A percentile compares a stretch with the other conserved stretches of the same genome.
phyloP scores from a whole-genome alignment of 1,140 invertebrate species.

The Agrypnia vestita region DNA sequence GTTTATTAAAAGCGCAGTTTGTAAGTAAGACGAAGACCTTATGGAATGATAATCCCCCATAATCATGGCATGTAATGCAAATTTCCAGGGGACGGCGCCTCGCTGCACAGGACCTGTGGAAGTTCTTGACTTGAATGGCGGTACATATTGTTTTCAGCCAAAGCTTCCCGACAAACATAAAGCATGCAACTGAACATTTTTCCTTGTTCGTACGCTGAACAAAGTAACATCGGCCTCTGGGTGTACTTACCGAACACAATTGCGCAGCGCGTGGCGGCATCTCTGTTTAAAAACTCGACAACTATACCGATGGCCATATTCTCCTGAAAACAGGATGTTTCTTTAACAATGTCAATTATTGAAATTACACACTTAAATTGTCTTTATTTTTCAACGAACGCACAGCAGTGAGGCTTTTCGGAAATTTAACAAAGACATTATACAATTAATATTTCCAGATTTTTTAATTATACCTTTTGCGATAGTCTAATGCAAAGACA shows the following conservation, averaged over 20 bases:
- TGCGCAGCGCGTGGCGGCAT: slow-evolving; percentile 48
- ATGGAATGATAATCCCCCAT: slow-evolving; percentile 9
- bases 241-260: slow-evolving; percentile 30
- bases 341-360: too few species aligned
- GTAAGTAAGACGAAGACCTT: neutral
- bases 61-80: slow-evolving; percentile 18
- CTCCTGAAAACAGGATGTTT: neutral
- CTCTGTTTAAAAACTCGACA: slow-evolving; percentile 25
- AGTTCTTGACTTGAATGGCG: slow-evolving; percentile 31
- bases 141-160: slow-evolving; percentile 29
- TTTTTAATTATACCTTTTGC: too few species aligned
- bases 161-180: slow-evolving; percentile 36
- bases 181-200: slow-evolving; percentile 21
- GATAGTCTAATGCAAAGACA: too few species aligned
- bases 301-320: slow-evolving; percentile 10
- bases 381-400: too few species aligned
- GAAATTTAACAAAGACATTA: too few species aligned
- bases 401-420: too few species aligned
- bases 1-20: neutral
- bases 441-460: too few species aligned
- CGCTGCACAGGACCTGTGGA: neutral
- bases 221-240: slow-evolving; percentile 16
- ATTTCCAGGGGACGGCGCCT: slow-evolving; percentile 6
- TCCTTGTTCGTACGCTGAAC: slow-evolving; percentile 5
- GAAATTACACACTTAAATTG: too few species aligned